These are phyloP conservation scores for Anguilla obscura DNA, from an alignment of 2,797 vertebrate genomes.

Conservation along the genomic window DNA sequence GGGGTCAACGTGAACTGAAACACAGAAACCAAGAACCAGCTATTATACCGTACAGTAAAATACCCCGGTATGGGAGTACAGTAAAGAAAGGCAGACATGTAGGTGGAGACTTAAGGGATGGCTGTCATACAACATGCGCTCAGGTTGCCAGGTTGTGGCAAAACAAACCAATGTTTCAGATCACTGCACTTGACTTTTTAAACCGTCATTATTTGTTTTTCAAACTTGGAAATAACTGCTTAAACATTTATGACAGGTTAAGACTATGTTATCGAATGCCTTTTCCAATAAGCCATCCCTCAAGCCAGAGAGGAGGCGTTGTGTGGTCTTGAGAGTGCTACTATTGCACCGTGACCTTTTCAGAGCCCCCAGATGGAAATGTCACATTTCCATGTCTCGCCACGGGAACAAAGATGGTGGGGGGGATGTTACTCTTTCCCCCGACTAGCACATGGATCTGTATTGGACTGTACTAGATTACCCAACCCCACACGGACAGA, in stretches of 20 bases:
- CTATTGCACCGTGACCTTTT: constrained; percentile 67
- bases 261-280: background rate
- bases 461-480: background rate
- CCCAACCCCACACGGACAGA: background rate
- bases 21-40: background rate
- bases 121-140: background rate
- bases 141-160: background rate
- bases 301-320: background rate
- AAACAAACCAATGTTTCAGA: background rate
- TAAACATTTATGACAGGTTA: background rate
- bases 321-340: constrained; percentile 48
- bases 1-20: background rate
- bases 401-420: constrained; percentile 51
- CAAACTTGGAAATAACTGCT: no score
- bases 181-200: no score
- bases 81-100: constrained; percentile 18
- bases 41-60: background rate
- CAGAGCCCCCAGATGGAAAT: constrained; percentile 65
- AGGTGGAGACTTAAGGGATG: background rate
- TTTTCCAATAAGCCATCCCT: background rate
- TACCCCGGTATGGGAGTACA: background rate
- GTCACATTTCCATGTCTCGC: constrained; percentile 68
- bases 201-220: no score
- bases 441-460: constrained; percentile 30
- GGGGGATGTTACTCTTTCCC: constrained; percentile 38